Conservation (phyloP, 2,888 invertebrate species). For the Labia minor region DNA sequence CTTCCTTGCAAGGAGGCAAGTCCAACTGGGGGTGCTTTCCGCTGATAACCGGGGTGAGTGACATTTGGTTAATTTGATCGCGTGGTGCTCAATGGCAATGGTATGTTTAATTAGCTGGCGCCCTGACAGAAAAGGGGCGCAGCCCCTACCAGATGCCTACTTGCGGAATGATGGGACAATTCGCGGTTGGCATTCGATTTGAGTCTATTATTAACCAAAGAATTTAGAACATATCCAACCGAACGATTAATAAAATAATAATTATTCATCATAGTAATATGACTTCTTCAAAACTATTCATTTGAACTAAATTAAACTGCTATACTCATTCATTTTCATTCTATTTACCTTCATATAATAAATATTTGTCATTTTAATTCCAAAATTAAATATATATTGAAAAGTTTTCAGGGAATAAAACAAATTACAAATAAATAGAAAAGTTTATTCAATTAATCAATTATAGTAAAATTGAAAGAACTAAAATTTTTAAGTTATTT, state of each 20-base stretch:
- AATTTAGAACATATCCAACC: neutral
- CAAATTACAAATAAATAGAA: too few relatives aligned
- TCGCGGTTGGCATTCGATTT: neutral
- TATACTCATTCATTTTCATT: too few relatives aligned
- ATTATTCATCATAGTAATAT: neutral
- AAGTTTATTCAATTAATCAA: too few relatives aligned
- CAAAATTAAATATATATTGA: too few relatives aligned
- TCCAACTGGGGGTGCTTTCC: neutral
- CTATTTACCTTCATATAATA: too few relatives aligned
- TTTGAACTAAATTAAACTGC: too few relatives aligned
- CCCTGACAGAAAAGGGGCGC: neutral
- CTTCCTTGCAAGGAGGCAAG: neutral
- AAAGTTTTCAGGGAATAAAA: too few relatives aligned
- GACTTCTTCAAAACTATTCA: too few relatives aligned
- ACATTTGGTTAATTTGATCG: conserved; percentile 8
- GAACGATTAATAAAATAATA: neutral
- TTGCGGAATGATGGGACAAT: neutral
- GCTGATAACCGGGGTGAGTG: conserved; percentile 4
- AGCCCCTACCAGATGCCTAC: neutral
- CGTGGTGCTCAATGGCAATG: neutral
- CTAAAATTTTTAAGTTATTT: too few relatives aligned
- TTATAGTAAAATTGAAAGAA: too few relatives aligned
- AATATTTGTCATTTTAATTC: too few relatives aligned
- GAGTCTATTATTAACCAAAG: neutral
- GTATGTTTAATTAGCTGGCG: conserved; percentile 13